Evolutionary conservation across 53 echinoderm and acorn worm species (phyloP).

Genomic region (Crossaster papposus): DNA sequence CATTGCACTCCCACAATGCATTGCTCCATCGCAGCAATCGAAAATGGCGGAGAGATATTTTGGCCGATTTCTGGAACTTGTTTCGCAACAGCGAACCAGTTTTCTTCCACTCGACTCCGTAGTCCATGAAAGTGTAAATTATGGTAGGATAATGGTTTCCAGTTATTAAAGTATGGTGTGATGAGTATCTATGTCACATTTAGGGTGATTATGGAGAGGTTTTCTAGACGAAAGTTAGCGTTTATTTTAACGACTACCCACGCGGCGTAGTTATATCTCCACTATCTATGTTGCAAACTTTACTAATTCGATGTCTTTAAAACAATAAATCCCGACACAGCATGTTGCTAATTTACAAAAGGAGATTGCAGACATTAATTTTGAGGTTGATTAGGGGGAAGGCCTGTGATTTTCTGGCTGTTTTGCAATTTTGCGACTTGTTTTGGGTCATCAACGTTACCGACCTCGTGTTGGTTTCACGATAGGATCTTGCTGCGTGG

Average conservation of each 20-base stretch:
- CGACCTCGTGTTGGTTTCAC: background rate
- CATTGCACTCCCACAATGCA: slow-evolving; percentile 27
- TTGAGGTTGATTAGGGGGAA: background rate
- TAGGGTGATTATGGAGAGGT: background rate
- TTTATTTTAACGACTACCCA: background rate
- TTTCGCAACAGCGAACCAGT: background rate
- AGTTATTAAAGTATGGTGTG: background rate
- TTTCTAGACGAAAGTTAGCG: background rate
- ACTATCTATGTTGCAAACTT: background rate
- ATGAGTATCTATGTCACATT: background rate
- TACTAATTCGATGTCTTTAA: background rate
- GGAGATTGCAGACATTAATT: background rate
- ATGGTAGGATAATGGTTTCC: slow-evolving; percentile 9
- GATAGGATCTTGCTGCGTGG: too few relatives aligned
- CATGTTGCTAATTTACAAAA: background rate
- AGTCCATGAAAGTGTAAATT: background rate
- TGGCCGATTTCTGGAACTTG: background rate
- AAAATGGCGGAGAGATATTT: slow-evolving; percentile 29
- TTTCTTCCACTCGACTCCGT: background rate
- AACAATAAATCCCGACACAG: background rate
- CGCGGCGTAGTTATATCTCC: background rate
- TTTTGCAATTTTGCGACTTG: background rate
- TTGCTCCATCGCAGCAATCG: background rate
- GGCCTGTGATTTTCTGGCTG: background rate
- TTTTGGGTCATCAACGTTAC: background rate